These are phyloP conservation scores for Dryocosmus kuriphilus DNA, from an alignment of 2,888 invertebrate genomes.

Conservation along the genomic window DNA sequence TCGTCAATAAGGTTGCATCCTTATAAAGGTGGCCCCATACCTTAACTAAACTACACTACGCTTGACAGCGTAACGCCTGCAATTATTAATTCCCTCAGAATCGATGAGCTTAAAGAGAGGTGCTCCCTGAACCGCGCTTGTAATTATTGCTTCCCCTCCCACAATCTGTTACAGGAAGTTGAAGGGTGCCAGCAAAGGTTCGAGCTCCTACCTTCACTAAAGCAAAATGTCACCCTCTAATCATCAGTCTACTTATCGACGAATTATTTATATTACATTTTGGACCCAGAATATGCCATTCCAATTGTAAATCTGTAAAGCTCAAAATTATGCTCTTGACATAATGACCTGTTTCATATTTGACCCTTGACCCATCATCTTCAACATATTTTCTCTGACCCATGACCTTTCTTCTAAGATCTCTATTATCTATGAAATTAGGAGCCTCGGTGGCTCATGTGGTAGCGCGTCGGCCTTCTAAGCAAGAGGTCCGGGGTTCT, in stretches of 20 bases:
- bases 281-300: not conserved
- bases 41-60: conserved; percentile 43
- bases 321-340: no score
- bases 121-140: conserved; percentile 67
- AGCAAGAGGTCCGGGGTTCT: no score
- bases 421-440: no score
- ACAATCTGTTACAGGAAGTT: conserved; percentile 52
- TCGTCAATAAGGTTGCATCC: conserved; percentile 44
- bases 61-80: conserved; percentile 57
- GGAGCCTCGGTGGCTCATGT: no score
- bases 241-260: conserved; percentile 76
- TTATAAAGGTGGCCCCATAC: conserved; percentile 51
- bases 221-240: conserved; percentile 76
- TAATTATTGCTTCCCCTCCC: conserved; percentile 72
- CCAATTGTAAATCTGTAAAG: not conserved
- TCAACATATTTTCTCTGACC: no score
- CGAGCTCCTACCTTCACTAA: conserved; percentile 63
- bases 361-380: no score
- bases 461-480: no score
- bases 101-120: conserved; percentile 75
- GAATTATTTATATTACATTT: conserved; percentile 30
- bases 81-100: conserved; percentile 76
- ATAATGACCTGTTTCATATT: no score
- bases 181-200: conserved; percentile 51
- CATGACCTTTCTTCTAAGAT: no score